A percentile compares a stretch with the other conserved stretches of the same genome.
Evolutionary conservation across 2,888 invertebrate genomes (phyloP).

Genomic region (Teleogryllus oceanicus): DNA sequence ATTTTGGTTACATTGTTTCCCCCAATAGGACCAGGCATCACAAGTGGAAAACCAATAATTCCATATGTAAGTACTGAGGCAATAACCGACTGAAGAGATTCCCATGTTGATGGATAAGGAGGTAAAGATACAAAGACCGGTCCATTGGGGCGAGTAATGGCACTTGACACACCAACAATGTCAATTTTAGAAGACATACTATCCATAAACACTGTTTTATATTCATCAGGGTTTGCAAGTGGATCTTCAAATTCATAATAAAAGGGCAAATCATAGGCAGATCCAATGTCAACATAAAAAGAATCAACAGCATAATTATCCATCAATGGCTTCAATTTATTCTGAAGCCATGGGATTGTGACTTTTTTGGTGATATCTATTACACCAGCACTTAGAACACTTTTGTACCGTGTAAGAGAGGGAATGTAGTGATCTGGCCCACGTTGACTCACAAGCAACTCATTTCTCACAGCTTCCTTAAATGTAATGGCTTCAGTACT

Average conservation of each 20-base stretch:
- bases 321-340: constrained; percentile 66
- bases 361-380: constrained; percentile 82
- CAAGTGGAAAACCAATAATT: constrained; percentile 86
- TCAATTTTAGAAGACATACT: constrained; percentile 52
- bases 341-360: constrained; percentile 74
- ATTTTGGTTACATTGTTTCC: constrained; percentile 71
- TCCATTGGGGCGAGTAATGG: constrained; percentile 73
- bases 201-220: constrained; percentile 68
- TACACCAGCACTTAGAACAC: constrained; percentile 74
- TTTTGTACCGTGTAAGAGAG: constrained; percentile 76
- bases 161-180: constrained; percentile 79
- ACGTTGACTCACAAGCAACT: constrained; percentile 74
- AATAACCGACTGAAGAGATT: constrained; percentile 74
- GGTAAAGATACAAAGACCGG: constrained; percentile 84
- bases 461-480: constrained; percentile 69
- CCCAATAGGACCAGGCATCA: constrained; percentile 91
- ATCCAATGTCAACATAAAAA: constrained; percentile 78
- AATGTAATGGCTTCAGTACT: constrained; percentile 77
- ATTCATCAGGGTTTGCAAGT: constrained; percentile 76
- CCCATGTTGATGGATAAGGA: constrained; percentile 85
- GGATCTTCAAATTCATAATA: constrained; percentile 68
- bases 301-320: constrained; percentile 77
- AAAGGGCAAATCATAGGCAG: constrained; percentile 80
- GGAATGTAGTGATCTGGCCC: constrained; percentile 76
- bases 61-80: constrained; percentile 86